Evolutionary conservation across 2,888 invertebrate species (phyloP).

Genomic region (Pseudoips prasinana): DNA sequence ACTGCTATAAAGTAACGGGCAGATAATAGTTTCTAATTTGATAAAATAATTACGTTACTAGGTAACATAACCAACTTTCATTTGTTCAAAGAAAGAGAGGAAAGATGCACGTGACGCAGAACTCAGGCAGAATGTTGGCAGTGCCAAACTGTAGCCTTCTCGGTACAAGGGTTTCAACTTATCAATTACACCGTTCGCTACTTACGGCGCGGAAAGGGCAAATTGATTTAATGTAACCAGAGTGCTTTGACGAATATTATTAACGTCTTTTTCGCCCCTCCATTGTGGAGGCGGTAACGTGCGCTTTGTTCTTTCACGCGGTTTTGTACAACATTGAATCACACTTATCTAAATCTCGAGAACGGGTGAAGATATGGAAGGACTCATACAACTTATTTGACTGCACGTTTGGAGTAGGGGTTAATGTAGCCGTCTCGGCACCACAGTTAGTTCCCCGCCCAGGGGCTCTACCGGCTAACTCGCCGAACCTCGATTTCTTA

Average conservation of each 20-base stretch:
- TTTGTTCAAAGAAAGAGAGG: conserved; percentile 23
- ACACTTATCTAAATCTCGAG: conserved; percentile 61
- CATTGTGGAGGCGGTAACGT: conserved; percentile 63
- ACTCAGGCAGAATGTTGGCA: conserved; percentile 50
- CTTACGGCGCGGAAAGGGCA: conserved; percentile 82
- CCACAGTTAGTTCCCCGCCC: too few relatives aligned
- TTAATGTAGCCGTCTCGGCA: too few relatives aligned
- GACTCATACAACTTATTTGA: conserved; percentile 19
- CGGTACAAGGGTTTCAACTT: conserved; percentile 82
- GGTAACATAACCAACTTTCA: too few relatives aligned
- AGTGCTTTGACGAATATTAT: conserved; percentile 83
- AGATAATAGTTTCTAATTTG: too few relatives aligned
- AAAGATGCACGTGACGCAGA: conserved; percentile 49
- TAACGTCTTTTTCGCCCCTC: conserved; percentile 81
- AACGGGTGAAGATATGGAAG: conserved; percentile 34
- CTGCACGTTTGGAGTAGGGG: too few relatives aligned
- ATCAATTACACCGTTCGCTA: conserved; percentile 82
- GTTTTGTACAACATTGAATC: conserved; percentile 73
- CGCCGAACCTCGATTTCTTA: too few relatives aligned
- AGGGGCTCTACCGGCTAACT: too few relatives aligned
- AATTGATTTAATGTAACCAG: conserved; percentile 83
- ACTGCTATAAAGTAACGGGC: too few relatives aligned
- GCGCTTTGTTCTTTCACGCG: conserved; percentile 77
- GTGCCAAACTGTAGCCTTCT: conserved; percentile 73
- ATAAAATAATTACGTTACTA: too few relatives aligned